Conservation (phyloP, 2,888 invertebrate genomes). For the Tachystola acroxantha region DNA sequence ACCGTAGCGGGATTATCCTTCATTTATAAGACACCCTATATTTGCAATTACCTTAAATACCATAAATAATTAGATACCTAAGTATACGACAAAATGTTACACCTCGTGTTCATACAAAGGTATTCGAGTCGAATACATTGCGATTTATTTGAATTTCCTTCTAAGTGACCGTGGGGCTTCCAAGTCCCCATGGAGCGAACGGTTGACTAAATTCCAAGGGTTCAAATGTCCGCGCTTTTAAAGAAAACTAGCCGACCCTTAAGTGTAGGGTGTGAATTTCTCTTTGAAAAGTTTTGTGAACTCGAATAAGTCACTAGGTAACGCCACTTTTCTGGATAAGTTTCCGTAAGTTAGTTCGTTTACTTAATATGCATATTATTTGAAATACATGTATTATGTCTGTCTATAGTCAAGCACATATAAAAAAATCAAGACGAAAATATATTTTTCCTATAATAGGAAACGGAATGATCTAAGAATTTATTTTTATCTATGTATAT, state of each 20-base stretch:
- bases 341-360: too few species aligned
- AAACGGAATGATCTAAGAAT: too few species aligned
- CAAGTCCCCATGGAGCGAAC: constrained; percentile 52
- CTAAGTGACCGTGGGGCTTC: constrained; percentile 55
- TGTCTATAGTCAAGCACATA: not conserved
- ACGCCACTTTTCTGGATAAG: constrained; percentile 1
- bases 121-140: constrained; percentile 24
- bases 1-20: too few species aligned
- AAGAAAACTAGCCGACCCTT: constrained; percentile 63
- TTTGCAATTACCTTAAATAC: too few species aligned
- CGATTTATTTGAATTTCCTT: constrained; percentile 55
- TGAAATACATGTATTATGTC: too few species aligned
- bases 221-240: constrained; percentile 63
- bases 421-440: too few species aligned
- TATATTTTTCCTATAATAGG: too few species aligned
- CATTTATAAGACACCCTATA: too few species aligned
- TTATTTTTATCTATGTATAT: too few species aligned
- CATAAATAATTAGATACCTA: too few species aligned
- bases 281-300: constrained; percentile 41
- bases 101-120: constrained; percentile 7
- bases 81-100: not conserved
- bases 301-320: constrained; percentile 14
- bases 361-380: too few species aligned
- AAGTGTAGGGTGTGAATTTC: constrained; percentile 59
- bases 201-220: constrained; percentile 69